These are phyloP conservation scores for Sigmodon hispidus DNA, from an alignment of 2,113 vertebrate species.

Conservation along the genomic window DNA sequence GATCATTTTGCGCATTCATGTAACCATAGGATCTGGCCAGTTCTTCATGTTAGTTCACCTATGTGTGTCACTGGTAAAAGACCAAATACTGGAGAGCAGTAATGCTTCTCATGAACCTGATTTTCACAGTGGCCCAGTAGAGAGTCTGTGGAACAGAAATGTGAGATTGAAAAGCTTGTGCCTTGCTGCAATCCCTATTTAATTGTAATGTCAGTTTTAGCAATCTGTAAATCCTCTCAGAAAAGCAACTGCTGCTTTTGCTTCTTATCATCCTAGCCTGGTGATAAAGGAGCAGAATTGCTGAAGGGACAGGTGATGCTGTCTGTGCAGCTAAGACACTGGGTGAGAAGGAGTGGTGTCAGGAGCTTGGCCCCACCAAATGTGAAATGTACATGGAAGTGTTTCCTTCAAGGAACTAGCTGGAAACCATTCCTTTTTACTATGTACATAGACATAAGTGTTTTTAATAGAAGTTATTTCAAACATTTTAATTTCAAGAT, in stretches of 20 bases:
- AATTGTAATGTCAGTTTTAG: background rate
- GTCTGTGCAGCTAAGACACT: background rate
- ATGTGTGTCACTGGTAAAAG: background rate
- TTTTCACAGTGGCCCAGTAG: background rate
- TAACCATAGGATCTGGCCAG: background rate
- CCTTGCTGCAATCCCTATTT: background rate
- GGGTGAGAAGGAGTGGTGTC: background rate
- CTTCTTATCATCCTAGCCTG: background rate
- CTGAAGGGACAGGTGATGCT: background rate
- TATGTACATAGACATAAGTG: background rate
- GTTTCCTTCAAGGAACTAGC: background rate
- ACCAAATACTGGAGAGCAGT: background rate
- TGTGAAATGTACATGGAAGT: background rate
- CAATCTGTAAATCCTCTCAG: background rate
- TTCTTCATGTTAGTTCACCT: background rate
- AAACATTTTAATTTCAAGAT: slow-evolving; percentile 17
- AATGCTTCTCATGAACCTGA: background rate
- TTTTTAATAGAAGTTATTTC: slow-evolving; percentile 46
- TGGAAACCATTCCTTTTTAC: background rate
- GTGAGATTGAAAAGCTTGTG: background rate
- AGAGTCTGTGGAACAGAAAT: background rate
- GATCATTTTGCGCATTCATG: background rate
- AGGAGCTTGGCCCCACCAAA: background rate
- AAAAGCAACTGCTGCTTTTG: background rate
- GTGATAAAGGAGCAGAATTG: background rate